A percentile compares a stretch with the other conserved stretches of the same genome.
phyloP scores from a whole-genome alignment of 1,140 invertebrate genomes.

The Megalopta genalis region DNA sequence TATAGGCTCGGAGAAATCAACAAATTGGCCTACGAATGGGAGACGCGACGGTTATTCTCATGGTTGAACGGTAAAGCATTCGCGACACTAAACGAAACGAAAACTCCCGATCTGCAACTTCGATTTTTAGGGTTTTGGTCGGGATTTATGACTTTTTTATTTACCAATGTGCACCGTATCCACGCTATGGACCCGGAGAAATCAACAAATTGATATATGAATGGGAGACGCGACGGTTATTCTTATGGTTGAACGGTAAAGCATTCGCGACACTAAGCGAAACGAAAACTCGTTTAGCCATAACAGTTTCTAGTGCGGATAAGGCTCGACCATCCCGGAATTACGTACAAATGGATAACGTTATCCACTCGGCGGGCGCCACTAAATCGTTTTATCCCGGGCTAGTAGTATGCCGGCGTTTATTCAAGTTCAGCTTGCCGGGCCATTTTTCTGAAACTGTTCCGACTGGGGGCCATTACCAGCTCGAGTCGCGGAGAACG shows the following conservation, averaged over 20 bases:
- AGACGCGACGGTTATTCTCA: too few relatives aligned
- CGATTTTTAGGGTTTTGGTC: too few relatives aligned
- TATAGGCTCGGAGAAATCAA: too few relatives aligned
- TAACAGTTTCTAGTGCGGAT: conserved; percentile 65
- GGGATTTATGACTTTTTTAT: too few relatives aligned
- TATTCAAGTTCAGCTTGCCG: conserved; percentile 70
- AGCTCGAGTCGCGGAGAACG: conserved; percentile 56
- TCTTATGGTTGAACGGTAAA: neutral
- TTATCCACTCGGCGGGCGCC: conserved; percentile 67
- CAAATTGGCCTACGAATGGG: too few relatives aligned
- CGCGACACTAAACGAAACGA: conserved; percentile 20
- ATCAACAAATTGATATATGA: too few relatives aligned
- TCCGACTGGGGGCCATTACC: conserved; percentile 71
- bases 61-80: neutral
- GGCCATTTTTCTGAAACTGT: conserved; percentile 75
- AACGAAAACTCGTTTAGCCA: conserved; percentile 48
- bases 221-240: neutral
- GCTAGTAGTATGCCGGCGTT: conserved; percentile 58
- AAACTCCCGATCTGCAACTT: too few relatives aligned
- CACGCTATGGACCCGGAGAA: too few relatives aligned
- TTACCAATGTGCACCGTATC: too few relatives aligned
- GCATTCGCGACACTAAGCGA: conserved; percentile 12
- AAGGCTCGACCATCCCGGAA: conserved; percentile 61
- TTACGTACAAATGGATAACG: conserved; percentile 72
- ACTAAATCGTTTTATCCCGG: conserved; percentile 74